Evolutionary conservation across 2,888 invertebrate genomes (phyloP).

Genomic region (Arrhopalites spinosus): DNA sequence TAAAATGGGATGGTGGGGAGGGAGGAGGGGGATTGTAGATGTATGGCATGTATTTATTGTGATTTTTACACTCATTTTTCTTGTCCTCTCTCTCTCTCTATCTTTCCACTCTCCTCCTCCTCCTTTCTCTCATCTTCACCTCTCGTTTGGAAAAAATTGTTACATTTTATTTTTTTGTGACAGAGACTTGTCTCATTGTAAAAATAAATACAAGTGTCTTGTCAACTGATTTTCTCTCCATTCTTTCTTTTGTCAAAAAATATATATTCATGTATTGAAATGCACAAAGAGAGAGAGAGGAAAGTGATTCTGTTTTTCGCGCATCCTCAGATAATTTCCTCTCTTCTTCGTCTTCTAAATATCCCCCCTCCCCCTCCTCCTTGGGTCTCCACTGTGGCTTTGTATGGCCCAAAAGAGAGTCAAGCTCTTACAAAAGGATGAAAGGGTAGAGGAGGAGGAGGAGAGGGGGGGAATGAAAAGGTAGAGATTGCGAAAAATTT

Average conservation of each 20-base stretch:
- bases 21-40: too few relatives aligned
- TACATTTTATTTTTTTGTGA: background rate
- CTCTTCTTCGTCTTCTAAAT: too few relatives aligned
- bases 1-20: too few relatives aligned
- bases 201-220: background rate
- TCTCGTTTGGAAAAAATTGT: background rate
- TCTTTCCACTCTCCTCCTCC: background rate
- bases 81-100: background rate
- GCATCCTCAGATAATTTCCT: slow-evolving; percentile 12
- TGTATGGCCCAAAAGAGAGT: too few relatives aligned
- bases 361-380: too few relatives aligned
- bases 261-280: too few relatives aligned
- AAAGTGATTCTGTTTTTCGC: background rate
- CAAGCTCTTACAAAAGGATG: too few relatives aligned
- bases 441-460: background rate
- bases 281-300: too few relatives aligned
- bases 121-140: background rate
- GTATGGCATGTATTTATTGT: background rate
- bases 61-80: too few relatives aligned
- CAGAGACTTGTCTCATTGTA: background rate
- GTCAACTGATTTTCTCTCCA: background rate
- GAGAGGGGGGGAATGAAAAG: background rate
- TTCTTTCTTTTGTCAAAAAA: background rate
- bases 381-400: too few relatives aligned
- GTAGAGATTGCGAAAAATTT: background rate